Base-by-base conservation (phyloP, 2,113 vertebrate genomes). In the Petroica traversi region DNA sequence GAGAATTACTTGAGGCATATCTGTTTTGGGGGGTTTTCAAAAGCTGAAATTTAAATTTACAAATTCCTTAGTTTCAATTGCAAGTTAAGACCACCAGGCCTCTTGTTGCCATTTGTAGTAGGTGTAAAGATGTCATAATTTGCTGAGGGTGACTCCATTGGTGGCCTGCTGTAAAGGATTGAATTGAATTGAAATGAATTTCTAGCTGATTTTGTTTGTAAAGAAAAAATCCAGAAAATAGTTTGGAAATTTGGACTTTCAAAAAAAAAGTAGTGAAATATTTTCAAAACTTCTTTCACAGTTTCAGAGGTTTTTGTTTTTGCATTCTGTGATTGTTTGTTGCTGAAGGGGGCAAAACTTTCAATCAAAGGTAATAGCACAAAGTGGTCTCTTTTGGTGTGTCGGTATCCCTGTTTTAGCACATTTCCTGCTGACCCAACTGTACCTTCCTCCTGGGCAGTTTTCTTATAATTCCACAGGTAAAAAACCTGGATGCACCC, bases 201-300 rank as follows among this genome's bases (percentile, higher is more conserved):
- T 68, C 11, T 19, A 36, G 12, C 5, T 55, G 12, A 9, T 22
- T 83, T 63, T 63, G 2, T 1, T 31, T 62, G 59, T 51, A 29
- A 4, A 52, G 48, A 28, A 79, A 54, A 51, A 38, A 9, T 23
- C 29, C 9, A 31, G 19, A 45, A 73, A 72, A 76, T 3, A 54
- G 5, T 10, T 43, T 63, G 36, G 41, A 67, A 79, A 43, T 51
- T 6, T 22, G 9, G 36, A 49, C 4, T 36, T 22, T 40, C 14
- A 26, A 5, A 16, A 19, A 28, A 33, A n/a, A 73, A 12, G 4
- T 4, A 31, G n/a, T 6, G 3, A 58, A 80, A 49, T 36, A 0
- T 24, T 80, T 83, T 72, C 9, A 18, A 62, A 38, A 18, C 9
- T 40, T 67, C 24, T 58, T 68, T 43, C 19, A 45, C 11, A 7